phyloP scores from a whole-genome alignment of 2,797 vertebrate genomes.

The Phataginus tetradactyla region DNA sequence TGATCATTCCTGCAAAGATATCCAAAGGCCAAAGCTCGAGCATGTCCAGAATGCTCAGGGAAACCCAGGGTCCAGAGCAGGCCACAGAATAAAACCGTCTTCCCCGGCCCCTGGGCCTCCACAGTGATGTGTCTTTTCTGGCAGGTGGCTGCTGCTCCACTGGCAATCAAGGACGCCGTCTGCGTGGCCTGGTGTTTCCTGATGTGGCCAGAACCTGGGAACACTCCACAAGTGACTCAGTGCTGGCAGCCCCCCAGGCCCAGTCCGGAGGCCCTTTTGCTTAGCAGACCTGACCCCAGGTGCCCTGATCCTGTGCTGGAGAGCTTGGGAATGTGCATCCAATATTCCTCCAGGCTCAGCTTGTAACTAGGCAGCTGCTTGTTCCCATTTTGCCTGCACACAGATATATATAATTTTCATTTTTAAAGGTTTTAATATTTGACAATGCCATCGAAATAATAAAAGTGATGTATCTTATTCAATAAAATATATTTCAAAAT shows the following conservation, averaged over 20 bases:
- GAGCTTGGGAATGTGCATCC: neutral
- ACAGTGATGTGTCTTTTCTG: rapidly evolving
- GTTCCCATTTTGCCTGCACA: neutral
- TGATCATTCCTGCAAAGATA: neutral
- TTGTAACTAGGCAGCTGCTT: neutral
- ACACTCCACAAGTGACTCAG: neutral
- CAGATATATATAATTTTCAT: neutral
- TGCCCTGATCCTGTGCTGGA: neutral
- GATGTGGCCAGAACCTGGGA: neutral
- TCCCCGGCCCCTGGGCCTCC: neutral
- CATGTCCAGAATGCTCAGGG: neutral
- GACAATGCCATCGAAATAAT: neutral
- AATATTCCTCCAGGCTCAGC: neutral
- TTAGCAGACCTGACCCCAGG: rapidly evolving
- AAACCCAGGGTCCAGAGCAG: neutral
- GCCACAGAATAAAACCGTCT: neutral
- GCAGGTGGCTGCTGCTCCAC: too few relatives aligned
- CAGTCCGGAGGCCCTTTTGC: neutral
- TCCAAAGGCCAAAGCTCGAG: neutral
- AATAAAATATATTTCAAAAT: neutral
- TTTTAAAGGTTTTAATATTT: neutral
- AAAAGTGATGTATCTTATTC: neutral
- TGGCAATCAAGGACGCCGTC: neutral
- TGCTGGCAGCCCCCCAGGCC: too few relatives aligned
- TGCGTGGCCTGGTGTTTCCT: neutral